phyloP scores from a whole-genome alignment of 1,140 invertebrate genomes.

The Drosophila sechellia region DNA sequence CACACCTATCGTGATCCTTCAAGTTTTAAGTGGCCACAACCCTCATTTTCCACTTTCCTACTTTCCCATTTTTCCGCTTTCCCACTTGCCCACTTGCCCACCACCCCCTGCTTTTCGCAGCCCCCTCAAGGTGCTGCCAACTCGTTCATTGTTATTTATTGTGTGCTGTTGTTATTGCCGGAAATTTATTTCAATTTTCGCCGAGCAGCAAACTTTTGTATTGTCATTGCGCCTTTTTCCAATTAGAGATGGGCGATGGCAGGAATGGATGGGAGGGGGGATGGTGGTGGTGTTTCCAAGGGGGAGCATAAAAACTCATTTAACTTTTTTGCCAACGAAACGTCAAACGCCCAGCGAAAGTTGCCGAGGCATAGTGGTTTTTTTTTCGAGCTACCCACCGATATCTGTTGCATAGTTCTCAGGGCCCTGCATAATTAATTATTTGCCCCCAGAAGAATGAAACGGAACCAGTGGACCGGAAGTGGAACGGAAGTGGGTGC shows the following conservation, averaged over 20 bases:
- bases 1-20: conserved; percentile 35
- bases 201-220: conserved; percentile 74
- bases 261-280: not conserved
- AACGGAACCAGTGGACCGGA: not conserved
- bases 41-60: not conserved
- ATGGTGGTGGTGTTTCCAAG: not conserved
- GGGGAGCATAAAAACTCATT: conserved; percentile 75
- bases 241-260: conserved; percentile 60
- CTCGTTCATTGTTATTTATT: conserved; percentile 83
- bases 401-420: conserved; percentile 79
- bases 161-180: conserved; percentile 75
- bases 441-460: conserved; percentile 21
- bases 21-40: conserved; percentile 73
- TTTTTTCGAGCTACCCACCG: conserved; percentile 3
- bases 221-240: conserved; percentile 80
- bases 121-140: conserved; percentile 60
- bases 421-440: conserved; percentile 72
- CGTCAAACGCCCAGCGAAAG: conserved; percentile 70
- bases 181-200: conserved; percentile 84
- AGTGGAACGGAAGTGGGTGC: not conserved
- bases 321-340: conserved; percentile 73
- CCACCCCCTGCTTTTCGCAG: not conserved
- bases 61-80: too few species aligned
- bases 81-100: too few species aligned
- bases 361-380: conserved; percentile 49